phyloP scores from a whole-genome alignment of 2,113 vertebrate species.

The Mus musculus region DNA sequence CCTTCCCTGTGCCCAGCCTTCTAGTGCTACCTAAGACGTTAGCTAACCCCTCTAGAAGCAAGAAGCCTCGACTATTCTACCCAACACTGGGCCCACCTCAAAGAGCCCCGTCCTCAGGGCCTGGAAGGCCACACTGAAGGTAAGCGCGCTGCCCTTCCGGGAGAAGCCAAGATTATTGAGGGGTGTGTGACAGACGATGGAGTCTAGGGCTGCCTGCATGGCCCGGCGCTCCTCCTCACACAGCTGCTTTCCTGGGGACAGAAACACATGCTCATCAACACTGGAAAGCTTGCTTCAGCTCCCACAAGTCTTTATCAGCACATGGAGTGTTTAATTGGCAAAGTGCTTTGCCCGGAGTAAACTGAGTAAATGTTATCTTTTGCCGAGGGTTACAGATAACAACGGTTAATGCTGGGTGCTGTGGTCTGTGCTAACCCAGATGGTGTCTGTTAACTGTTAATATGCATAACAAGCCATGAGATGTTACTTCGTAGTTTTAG shows the following conservation, averaged over 20 bases:
- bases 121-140: slow-evolving; percentile 95
- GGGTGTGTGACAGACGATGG: slow-evolving; percentile 86
- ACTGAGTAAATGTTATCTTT: slow-evolving; percentile 11
- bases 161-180: slow-evolving; percentile 93
- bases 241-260: slow-evolving; percentile 81
- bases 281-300: not conserved
- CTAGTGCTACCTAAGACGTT: not conserved
- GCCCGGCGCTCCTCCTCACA: slow-evolving; percentile 81
- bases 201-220: slow-evolving; percentile 82
- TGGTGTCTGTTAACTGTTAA: not conserved
- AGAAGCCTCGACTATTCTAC: not conserved
- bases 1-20: not conserved
- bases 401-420: not conserved
- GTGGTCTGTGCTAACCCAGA: not conserved
- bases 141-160: slow-evolving; percentile 92
- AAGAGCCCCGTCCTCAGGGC: slow-evolving; percentile 93
- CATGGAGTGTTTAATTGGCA: not conserved
- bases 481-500: not conserved
- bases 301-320: not conserved
- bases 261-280: not conserved
- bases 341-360: not conserved
- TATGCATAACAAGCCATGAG: not conserved
- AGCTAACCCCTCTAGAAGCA: not conserved
- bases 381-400: not conserved
- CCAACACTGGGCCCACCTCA: slow-evolving; percentile 88